A percentile compares a stretch with the other conserved stretches of the same genome.
phyloP scores from a whole-genome alignment of 2,113 vertebrate species.

The Chaenocephalus aceratus region DNA sequence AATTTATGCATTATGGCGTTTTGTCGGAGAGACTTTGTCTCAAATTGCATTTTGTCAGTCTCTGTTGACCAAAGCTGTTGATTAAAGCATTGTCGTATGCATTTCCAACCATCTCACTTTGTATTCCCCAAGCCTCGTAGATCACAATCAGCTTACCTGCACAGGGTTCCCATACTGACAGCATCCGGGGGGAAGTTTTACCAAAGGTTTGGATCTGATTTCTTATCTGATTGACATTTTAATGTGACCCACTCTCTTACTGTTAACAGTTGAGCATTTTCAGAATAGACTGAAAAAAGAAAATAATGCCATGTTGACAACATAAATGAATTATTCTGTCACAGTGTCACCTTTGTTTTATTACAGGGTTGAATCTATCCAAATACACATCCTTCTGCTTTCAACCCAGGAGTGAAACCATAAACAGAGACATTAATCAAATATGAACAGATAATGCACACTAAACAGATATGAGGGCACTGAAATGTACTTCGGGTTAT shows the following conservation, averaged over 20 bases:
- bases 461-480: slow-evolving; percentile 28
- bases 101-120: neutral
- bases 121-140: slow-evolving; percentile 11
- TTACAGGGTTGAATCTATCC: slow-evolving; percentile 21
- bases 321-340: slow-evolving; percentile 50
- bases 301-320: slow-evolving; percentile 52
- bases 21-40: slow-evolving; percentile 28
- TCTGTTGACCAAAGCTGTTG: slow-evolving; percentile 16
- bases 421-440: slow-evolving; percentile 30
- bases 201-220: slow-evolving; percentile 47
- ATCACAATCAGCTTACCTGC: slow-evolving; percentile 10
- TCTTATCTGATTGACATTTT: slow-evolving; percentile 51
- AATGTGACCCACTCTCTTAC: slow-evolving; percentile 9
- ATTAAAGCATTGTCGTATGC: slow-evolving; percentile 12
- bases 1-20: slow-evolving; percentile 26
- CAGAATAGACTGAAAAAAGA: slow-evolving; percentile 41
- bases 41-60: slow-evolving; percentile 19
- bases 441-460: slow-evolving; percentile 40
- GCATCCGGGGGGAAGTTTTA: neutral
- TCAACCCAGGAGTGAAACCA: slow-evolving; percentile 12
- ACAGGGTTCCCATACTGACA: slow-evolving; percentile 10
- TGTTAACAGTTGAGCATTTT: slow-evolving; percentile 22
- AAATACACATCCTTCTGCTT: slow-evolving; percentile 16
- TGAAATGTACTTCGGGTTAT: neutral
- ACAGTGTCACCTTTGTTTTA: slow-evolving; percentile 10